Base-by-base conservation (phyloP, 2,113 vertebrate genomes). In the Phaethornis superciliosus region DNA sequence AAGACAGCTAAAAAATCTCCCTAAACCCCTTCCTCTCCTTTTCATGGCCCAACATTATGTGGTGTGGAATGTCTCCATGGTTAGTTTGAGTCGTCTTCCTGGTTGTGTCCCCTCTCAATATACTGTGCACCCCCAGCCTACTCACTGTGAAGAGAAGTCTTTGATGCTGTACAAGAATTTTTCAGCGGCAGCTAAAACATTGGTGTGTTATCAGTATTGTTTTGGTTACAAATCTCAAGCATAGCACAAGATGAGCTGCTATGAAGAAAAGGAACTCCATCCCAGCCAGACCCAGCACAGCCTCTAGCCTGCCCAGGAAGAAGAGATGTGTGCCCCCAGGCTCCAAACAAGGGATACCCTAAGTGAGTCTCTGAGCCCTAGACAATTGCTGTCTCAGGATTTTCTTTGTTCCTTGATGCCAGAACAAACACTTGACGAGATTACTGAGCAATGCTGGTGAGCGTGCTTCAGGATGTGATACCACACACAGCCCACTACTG, bases 331-430 rank as follows among this genome's bases (percentile, higher is more conserved):
- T 70, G 9, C 12, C 15, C 32, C 22, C 46, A 49, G 56, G 27
- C 0, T 0, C 16, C 59, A 37, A 21, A 4, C 14, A 49, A n/a
- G 12, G 5, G 22, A 35, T 35, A 22, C 20, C 55, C 12, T 21
- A 78, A 18, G 24, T 44, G 37, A n/a, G 20, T 11, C 28, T 58
- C 72, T 70, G 64, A 35, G 12, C 40, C 2, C 2, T 12, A 75
- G 33, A 11, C 2, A 1, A 32, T 32, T 89, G 22, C 28, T 81
- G 6, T 42, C 49, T 88, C 60, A n/a, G 47, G 26, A 28, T 92
- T 5, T 69, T 60, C 3, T 2, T 74, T 71, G 28, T 33, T 71
- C n/a, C 67, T 68, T 76, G 71, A 21, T 68, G 44, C 42, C 60
- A 81, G 24, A 30, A 37, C 35, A 78, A 35, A 46, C 16, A 28